Evolutionary conservation across 2,888 invertebrate species (phyloP).

Genomic region (Galerucella nymphaeae): DNA sequence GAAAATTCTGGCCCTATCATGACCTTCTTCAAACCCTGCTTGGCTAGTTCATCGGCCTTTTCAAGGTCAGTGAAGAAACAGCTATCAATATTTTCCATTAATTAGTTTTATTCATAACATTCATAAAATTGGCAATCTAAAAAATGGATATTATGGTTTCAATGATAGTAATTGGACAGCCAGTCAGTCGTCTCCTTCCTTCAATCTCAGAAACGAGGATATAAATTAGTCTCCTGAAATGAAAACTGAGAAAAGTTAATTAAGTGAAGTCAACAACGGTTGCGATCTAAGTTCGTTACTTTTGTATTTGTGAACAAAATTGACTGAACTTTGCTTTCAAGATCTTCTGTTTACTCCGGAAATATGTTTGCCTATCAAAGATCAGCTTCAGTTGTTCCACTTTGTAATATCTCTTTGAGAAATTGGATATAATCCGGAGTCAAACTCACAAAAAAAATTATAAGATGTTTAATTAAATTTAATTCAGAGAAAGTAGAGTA

Average conservation of each 20-base stretch:
- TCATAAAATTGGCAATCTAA: too few species aligned
- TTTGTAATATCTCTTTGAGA: constrained; percentile 31
- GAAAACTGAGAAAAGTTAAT: constrained; percentile 59
- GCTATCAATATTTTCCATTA: too few species aligned
- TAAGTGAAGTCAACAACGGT: constrained; percentile 54
- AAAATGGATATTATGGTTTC: neutral
- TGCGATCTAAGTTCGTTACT: constrained; percentile 51
- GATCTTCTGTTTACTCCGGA: constrained; percentile 38
- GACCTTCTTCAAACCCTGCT: too few species aligned
- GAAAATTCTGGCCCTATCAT: too few species aligned
- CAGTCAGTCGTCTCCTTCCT: neutral
- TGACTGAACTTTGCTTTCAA: constrained; percentile 48
- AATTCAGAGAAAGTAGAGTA: neutral
- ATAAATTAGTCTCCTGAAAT: constrained; percentile 60
- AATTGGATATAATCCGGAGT: constrained; percentile 1
- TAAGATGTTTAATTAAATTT: neutral
- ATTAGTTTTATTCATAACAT: too few species aligned
- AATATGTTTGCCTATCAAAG: constrained; percentile 44
- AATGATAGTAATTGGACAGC: neutral
- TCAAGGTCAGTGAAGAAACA: too few species aligned
- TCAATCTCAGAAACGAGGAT: constrained; percentile 54
- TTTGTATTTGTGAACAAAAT: constrained; percentile 51
- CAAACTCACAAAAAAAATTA: constrained; percentile 2
- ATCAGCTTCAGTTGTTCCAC: constrained; percentile 28
- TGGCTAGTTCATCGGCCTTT: too few species aligned